These are phyloP conservation scores for Bellardia pandia DNA, from an alignment of 2,888 invertebrate species.

Conservation along the genomic window DNA sequence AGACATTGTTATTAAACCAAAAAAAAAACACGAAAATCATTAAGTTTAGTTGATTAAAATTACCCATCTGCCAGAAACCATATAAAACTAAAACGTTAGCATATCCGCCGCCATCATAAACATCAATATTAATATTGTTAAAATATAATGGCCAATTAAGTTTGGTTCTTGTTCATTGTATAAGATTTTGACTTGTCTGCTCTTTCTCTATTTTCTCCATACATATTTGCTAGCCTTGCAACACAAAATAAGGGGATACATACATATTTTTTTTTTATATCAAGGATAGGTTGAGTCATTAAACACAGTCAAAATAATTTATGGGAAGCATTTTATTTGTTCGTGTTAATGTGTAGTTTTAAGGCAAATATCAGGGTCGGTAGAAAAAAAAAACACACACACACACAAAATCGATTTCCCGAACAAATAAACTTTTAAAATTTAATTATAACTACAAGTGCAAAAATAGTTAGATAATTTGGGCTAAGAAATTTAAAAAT, in stretches of 20 bases:
- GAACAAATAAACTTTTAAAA: neutral
- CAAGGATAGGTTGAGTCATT: neutral
- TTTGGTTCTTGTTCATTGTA: slow-evolving; percentile 6
- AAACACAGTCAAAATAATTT: neutral
- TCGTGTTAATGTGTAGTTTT: neutral
- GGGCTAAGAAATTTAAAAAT: too few species aligned
- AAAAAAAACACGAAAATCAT: neutral
- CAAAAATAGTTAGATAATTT: too few species aligned
- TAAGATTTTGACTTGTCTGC: neutral
- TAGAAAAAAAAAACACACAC: neutral
- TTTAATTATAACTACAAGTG: too few species aligned
- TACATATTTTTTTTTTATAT: too few species aligned
- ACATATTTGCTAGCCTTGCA: neutral
- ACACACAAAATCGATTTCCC: neutral
- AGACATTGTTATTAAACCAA: neutral
- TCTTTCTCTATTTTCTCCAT: neutral
- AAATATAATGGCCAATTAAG: slow-evolving; percentile 26
- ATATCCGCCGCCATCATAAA: neutral
- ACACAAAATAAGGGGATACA: neutral
- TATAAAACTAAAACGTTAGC: neutral
- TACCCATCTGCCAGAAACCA: neutral
- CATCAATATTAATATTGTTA: slow-evolving; percentile 6
- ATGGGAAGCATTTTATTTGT: neutral
- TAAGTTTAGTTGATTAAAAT: neutral
- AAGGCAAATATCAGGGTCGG: neutral